Evolutionary conservation across 2,113 vertebrate species (phyloP), one percentile per base, ranked within the genome.

Genomic region (Irena cyanogastra): DNA sequence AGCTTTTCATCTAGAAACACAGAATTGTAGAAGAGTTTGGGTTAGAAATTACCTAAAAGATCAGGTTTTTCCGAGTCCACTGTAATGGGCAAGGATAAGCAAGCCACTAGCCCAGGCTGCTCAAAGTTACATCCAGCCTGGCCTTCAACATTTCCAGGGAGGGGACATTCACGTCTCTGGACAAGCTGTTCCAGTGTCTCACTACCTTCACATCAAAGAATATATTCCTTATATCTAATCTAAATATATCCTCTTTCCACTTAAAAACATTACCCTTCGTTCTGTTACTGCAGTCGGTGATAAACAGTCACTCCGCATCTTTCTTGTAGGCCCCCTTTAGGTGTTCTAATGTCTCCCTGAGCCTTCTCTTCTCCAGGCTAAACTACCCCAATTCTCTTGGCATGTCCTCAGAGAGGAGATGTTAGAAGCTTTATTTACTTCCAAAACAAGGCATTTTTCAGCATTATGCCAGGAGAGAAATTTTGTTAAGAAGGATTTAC

Each of bases 201-300:
- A 16, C 6, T 35, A 30, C 16, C 16, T 31, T 70, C 19, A 41
- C 3, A 14, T 9, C 7, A 13, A 77, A 83, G 16, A 68, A 45
- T 33, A 30, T 42, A 24, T 33, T 33, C 18, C 16, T 50, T 16
- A 35, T 10, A 30, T 8, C 12, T 65, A 56, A n/a, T 28, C 5
- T 52, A 75, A 52, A 76, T 44, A 23, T 69, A 9, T 20, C 6
- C 9, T 59, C 19, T 81, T 74, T 66, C n/a, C 10, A 30, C 20
- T 52, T 59, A 33, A 83, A 72, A 39, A 9, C 13, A 16, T 54
- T 37, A 30, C 7, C 9, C 7, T 11, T 71, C 1, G 1, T 57
- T 35, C 10, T 69, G 4, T 44, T 11, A 9, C 6, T 44, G 30
- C 10, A 52, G 4, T 10, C 2, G 2, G 10, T 42, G 5, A n/a